Evolutionary conservation across 2,888 invertebrate species (phyloP).

Genomic region (Cynaeus angustus): DNA sequence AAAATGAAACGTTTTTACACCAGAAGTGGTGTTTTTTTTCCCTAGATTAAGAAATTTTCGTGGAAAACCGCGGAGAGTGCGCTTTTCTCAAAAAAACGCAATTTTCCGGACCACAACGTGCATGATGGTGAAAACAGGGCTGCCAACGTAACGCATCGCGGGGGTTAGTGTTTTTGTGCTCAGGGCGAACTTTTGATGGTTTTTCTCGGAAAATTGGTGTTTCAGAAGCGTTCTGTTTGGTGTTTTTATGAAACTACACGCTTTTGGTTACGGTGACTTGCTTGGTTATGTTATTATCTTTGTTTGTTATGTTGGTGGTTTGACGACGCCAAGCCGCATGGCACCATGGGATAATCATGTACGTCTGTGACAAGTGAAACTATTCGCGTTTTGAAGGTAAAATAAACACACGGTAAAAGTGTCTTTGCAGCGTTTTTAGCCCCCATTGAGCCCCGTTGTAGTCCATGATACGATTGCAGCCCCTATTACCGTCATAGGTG

Average conservation of each 20-base stretch:
- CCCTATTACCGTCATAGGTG: conserved; percentile 5
- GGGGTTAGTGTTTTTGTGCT: too few relatives aligned
- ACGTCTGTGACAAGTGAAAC: conserved; percentile 70
- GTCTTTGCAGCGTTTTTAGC: conserved; percentile 23
- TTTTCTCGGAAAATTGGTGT: too few relatives aligned
- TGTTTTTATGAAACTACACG: too few relatives aligned
- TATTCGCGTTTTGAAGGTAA: conserved; percentile 64
- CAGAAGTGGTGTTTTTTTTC: neutral
- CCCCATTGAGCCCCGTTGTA: neutral
- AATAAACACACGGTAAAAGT: conserved; percentile 57
- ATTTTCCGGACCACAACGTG: conserved; percentile 5
- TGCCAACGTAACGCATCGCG: conserved; percentile 17
- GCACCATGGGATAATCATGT: conserved; percentile 70
- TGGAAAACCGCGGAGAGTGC: neutral
- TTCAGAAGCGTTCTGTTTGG: too few relatives aligned
- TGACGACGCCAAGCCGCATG: conserved; percentile 69
- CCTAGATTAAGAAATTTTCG: neutral
- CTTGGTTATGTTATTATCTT: neutral
- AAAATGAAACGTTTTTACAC: too few relatives aligned
- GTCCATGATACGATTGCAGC: neutral
- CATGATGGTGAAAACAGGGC: conserved; percentile 15
- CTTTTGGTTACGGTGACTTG: too few relatives aligned
- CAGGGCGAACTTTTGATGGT: too few relatives aligned
- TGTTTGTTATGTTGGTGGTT: conserved; percentile 62
- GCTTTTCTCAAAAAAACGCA: neutral